A percentile compares a stretch with the other conserved stretches of the same genome.
These are phyloP conservation scores for Neotragus pygmaeus DNA, from an alignment of 2,113 vertebrate species.

Conservation along the genomic window DNA sequence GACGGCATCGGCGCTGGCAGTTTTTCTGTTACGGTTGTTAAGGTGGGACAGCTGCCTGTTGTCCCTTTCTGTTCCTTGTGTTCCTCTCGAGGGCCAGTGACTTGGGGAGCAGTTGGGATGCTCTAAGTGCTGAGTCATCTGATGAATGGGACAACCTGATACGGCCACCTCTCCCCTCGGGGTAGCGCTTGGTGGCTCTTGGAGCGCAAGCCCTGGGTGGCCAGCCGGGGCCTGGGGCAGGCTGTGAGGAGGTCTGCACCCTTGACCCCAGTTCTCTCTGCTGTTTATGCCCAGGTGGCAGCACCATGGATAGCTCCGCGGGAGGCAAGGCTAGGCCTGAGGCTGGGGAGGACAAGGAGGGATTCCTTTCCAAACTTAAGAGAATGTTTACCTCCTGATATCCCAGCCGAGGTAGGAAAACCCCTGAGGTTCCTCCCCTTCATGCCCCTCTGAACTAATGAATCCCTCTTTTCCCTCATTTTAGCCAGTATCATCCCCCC, in stretches of 20 bases:
- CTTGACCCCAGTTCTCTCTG: conserved; percentile 81
- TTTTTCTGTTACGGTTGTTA: not conserved
- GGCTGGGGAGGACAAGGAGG: conserved; percentile 86
- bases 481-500: not conserved
- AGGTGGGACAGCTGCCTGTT: not conserved
- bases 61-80: not conserved
- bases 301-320: conserved; percentile 82
- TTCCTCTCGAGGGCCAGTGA: not conserved
- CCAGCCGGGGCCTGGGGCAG: not conserved
- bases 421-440: conserved; percentile 58
- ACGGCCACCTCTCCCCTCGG: not conserved
- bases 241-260: not conserved
- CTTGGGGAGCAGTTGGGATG: not conserved
- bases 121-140: not conserved
- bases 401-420: conserved; percentile 87
- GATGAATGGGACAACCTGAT: not conserved
- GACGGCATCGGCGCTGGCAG: not conserved
- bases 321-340: conserved; percentile 84
- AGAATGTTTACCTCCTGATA: conserved; percentile 92
- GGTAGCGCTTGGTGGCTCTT: not conserved
- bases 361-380: conserved; percentile 95
- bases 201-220: not conserved
- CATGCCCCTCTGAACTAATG: not conserved
- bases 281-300: conserved; percentile 91
- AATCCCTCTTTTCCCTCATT: conserved; percentile 14